These are phyloP conservation scores for Erpornis zantholeuca DNA, from an alignment of 2,113 vertebrate species.

Conservation along the genomic window DNA sequence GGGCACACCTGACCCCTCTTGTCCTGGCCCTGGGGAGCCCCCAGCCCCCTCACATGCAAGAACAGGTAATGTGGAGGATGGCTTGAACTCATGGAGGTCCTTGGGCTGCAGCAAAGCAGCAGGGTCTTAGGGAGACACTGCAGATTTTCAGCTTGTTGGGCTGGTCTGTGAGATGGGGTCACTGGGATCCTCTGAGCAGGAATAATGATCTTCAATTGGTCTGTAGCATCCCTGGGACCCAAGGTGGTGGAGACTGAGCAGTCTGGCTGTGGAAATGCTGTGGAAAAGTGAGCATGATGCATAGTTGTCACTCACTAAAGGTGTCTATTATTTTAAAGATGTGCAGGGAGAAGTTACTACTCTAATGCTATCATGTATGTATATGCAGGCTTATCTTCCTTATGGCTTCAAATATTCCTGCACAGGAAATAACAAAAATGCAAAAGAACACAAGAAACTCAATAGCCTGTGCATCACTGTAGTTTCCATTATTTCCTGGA, in stretches of 20 bases:
- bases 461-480: not conserved
- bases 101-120: not conserved
- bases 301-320: not conserved
- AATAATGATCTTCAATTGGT: not conserved
- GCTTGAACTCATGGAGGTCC: not conserved
- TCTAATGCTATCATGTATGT: not conserved
- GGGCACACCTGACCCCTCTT: too few relatives aligned
- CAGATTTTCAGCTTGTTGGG: not conserved
- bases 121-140: not conserved
- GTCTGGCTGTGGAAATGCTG: not conserved
- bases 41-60: not conserved
- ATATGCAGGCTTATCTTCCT: not conserved
- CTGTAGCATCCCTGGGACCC: not conserved
- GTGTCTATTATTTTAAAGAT: not conserved
- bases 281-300: accelerated
- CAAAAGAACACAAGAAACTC: not conserved
- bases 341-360: not conserved
- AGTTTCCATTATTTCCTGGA: slow-evolving; percentile 38
- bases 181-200: not conserved
- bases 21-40: not conserved
- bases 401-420: not conserved
- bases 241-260: not conserved
- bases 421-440: slow-evolving; percentile 8
- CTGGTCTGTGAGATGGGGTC: not conserved
- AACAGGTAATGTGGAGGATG: not conserved